Evolutionary conservation across 2,888 invertebrate species (phyloP).

Genomic region (Dynastes hyllus): DNA sequence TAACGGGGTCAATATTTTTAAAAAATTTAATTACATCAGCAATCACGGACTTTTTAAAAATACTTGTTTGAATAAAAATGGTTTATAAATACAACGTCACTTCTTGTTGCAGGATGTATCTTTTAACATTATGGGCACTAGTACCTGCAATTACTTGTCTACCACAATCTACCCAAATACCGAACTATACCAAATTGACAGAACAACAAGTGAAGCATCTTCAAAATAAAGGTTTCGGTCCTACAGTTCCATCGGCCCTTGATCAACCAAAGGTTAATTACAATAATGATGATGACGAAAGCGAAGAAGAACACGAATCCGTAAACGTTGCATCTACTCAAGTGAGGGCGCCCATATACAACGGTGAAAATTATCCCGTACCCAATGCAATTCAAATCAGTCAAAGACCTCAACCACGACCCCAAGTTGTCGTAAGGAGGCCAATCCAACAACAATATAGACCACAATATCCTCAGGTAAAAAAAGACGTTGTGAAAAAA

Average conservation of each 20-base stretch:
- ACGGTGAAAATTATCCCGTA: constrained; percentile 60
- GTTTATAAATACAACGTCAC: neutral
- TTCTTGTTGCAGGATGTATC: constrained; percentile 55
- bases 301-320: constrained; percentile 55
- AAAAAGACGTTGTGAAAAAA: neutral
- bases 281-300: constrained; percentile 54
- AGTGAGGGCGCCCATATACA: constrained; percentile 58
- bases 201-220: constrained; percentile 56
- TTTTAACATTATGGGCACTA: constrained; percentile 53
- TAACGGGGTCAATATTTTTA: no score
- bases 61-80: no score
- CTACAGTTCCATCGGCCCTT: constrained; percentile 55
- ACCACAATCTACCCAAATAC: constrained; percentile 55
- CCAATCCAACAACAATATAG: constrained; percentile 49
- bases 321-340: constrained; percentile 56
- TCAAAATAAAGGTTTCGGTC: constrained; percentile 59
- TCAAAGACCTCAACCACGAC: constrained; percentile 57
- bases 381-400: constrained; percentile 61
- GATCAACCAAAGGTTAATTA: constrained; percentile 54
- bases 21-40: no score
- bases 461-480: constrained; percentile 51
- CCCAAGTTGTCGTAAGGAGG: constrained; percentile 48
- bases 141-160: constrained; percentile 47
- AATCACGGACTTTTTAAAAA: no score
- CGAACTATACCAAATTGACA: constrained; percentile 55